A percentile compares a stretch with the other conserved stretches of the same genome.
phyloP scores from a whole-genome alignment of 2,797 vertebrate genomes.

The Myiotriccus ornatus region DNA sequence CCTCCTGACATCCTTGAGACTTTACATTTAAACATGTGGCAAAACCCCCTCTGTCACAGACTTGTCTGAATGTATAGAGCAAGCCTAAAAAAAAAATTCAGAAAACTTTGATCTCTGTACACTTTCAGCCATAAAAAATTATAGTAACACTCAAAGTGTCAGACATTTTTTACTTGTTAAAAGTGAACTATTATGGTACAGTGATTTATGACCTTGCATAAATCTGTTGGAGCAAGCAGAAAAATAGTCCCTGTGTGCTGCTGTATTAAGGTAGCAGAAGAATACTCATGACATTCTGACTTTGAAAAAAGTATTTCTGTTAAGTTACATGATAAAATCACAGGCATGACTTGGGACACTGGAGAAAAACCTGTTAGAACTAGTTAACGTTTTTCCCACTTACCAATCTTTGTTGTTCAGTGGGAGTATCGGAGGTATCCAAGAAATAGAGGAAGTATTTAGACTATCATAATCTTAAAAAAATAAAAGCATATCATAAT shows the following conservation, averaged over 20 bases:
- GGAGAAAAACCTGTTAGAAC: neutral
- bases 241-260: constrained; percentile 23
- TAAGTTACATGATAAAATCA: neutral
- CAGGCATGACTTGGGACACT: neutral
- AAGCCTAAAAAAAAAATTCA: neutral
- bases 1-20: constrained; percentile 39
- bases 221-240: constrained; percentile 42
- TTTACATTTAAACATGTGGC: constrained; percentile 72
- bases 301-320: neutral
- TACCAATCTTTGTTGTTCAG: neutral
- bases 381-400: neutral
- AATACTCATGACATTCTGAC: neutral
- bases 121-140: constrained; percentile 77
- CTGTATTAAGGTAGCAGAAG: constrained; percentile 16
- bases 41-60: constrained; percentile 61
- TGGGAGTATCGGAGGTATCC: neutral
- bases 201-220: constrained; percentile 59
- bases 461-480: neutral
- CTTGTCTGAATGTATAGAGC: constrained; percentile 66
- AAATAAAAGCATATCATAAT: neutral
- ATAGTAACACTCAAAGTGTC: constrained; percentile 75
- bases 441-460: neutral
- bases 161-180: constrained; percentile 75
- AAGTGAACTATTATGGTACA: constrained; percentile 57
- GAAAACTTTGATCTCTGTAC: constrained; percentile 77